Evolutionary conservation across 2,888 invertebrate species (phyloP).

Genomic region (Beris morrisii): DNA sequence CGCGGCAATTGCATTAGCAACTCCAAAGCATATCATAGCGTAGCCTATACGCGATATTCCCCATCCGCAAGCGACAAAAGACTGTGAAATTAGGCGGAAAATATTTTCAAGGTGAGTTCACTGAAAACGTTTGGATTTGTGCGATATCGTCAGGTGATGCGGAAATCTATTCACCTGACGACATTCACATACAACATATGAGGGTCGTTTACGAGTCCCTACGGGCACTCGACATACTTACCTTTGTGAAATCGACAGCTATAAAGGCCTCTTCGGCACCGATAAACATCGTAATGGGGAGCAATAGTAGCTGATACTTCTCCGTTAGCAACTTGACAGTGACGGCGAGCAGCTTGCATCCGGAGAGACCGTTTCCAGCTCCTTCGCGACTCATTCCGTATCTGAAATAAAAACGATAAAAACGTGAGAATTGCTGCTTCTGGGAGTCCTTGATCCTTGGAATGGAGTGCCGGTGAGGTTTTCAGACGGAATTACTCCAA

Average conservation of each 20-base stretch:
- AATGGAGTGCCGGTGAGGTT: too few species aligned
- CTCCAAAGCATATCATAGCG: slow-evolving; percentile 91
- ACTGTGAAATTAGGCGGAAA: slow-evolving; percentile 58
- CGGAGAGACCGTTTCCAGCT: slow-evolving; percentile 50
- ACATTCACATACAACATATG: not conserved
- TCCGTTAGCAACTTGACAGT: slow-evolving; percentile 77
- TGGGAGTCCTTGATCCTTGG: not conserved
- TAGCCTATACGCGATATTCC: slow-evolving; percentile 90
- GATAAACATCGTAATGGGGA: slow-evolving; percentile 91
- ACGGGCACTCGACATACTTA: slow-evolving; percentile 52
- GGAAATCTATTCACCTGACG: not conserved
- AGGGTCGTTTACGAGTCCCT: not conserved
- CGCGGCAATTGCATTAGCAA: slow-evolving; percentile 85
- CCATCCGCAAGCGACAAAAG: slow-evolving; percentile 83
- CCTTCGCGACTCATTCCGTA: slow-evolving; percentile 64
- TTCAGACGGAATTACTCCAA: too few species aligned
- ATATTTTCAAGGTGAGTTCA: not conserved
- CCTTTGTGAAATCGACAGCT: slow-evolving; percentile 80
- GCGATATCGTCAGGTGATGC: not conserved
- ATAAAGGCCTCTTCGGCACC: slow-evolving; percentile 93
- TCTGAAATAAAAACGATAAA: slow-evolving; percentile 49
- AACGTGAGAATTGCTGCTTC: not conserved
- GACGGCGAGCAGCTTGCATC: slow-evolving; percentile 69
- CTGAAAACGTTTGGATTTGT: not conserved
- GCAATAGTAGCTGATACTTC: slow-evolving; percentile 77